Evolutionary conservation across 2,113 vertebrate genomes (phyloP).

Genomic region (Dicaeum eximium): DNA sequence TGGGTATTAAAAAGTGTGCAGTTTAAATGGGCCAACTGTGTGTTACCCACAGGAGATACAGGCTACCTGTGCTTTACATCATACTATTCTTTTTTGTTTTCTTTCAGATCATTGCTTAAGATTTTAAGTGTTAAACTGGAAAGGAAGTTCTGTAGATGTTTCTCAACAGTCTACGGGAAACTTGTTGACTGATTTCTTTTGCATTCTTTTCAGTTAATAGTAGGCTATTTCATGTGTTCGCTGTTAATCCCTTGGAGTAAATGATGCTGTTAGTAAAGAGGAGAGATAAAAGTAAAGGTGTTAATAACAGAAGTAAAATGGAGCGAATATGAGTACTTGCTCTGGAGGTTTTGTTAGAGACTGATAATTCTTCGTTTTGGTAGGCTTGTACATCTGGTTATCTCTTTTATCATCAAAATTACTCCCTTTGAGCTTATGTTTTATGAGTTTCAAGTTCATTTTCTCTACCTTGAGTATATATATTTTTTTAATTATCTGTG

Average conservation of each 20-base stretch:
- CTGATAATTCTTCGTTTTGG: neutral
- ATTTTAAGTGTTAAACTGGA: neutral
- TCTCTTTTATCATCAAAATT: neutral
- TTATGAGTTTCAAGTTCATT: neutral
- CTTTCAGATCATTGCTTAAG: neutral
- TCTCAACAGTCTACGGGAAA: neutral
- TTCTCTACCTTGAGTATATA: neutral
- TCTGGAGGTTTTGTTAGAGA: neutral
- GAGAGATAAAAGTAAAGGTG: neutral
- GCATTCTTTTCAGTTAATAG: neutral
- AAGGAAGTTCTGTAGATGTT: neutral
- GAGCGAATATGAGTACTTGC: neutral
- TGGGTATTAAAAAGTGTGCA: neutral
- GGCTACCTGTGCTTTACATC: neutral
- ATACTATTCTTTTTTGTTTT: neutral
- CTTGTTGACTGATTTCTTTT: neutral
- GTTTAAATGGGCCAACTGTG: neutral
- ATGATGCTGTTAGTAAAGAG: neutral
- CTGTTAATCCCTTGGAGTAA: neutral
- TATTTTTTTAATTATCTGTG: neutral
- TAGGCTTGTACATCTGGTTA: neutral
- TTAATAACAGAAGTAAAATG: neutral
- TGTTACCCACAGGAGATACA: neutral
- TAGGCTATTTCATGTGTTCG: neutral
- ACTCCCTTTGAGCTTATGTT: neutral